phyloP scores from a whole-genome alignment of 2,113 vertebrate species.

The Pardalotus punctatus region DNA sequence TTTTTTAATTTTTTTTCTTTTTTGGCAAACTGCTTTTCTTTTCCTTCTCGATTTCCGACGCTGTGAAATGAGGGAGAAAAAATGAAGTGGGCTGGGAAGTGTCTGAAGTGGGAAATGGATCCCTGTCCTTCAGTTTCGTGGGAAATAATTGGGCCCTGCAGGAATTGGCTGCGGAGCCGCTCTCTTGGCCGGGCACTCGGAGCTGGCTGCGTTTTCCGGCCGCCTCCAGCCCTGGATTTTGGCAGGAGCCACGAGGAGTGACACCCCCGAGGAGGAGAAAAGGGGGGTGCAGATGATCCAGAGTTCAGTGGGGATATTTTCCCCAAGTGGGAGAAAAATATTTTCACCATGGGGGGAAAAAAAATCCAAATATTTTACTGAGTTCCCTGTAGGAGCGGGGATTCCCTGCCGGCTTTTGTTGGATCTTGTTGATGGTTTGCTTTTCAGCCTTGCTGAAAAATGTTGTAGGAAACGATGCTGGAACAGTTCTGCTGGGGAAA shows the following conservation, averaged over 20 bases:
- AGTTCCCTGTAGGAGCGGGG: background rate
- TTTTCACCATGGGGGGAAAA: background rate
- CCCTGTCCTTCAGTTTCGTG: constrained; percentile 29
- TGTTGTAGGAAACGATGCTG: too few species aligned
- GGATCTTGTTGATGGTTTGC: background rate
- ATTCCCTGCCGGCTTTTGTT: background rate
- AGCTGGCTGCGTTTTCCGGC: background rate
- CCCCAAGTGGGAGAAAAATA: too few species aligned
- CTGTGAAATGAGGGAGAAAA: background rate
- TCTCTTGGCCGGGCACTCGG: background rate
- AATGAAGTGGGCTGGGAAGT: constrained; percentile 14
- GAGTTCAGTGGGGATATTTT: background rate
- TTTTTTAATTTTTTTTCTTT: background rate
- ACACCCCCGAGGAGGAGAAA: background rate
- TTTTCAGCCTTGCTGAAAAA: background rate
- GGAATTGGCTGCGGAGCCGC: constrained; percentile 19
- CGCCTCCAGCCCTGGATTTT: background rate
- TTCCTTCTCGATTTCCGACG: background rate
- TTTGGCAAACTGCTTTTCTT: background rate
- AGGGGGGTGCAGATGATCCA: background rate
- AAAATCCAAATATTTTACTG: background rate
- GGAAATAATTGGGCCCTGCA: constrained; percentile 67
- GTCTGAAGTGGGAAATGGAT: constrained; percentile 9
- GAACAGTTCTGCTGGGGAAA: too few species aligned
- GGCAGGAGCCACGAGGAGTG: constrained; percentile 48